A percentile compares a stretch with the other conserved stretches of the same genome.
These are phyloP conservation scores for Pogonognathellus flavescens DNA, from an alignment of 1,140 invertebrate genomes.

Conservation along the genomic window DNA sequence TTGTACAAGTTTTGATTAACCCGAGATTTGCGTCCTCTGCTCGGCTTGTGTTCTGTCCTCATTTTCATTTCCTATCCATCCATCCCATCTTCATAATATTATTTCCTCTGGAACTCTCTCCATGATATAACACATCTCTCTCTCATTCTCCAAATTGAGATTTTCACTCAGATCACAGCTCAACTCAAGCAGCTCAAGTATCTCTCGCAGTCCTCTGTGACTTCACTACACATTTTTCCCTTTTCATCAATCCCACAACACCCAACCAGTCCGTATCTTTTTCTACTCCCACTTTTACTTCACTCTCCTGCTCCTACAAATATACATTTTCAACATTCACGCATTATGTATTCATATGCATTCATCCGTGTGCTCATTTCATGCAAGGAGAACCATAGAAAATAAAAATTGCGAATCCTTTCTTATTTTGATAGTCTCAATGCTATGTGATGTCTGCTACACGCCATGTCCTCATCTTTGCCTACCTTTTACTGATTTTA, in stretches of 20 bases:
- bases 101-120: too few species aligned
- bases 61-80: conserved; percentile 21
- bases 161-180: conserved; percentile 24
- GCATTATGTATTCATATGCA: neutral
- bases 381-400: neutral
- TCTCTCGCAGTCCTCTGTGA: neutral
- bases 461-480: too few species aligned
- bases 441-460: too few species aligned
- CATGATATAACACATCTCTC: neutral
- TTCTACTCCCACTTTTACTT: neutral
- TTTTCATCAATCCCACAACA: neutral
- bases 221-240: neutral
- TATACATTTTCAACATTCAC: neutral
- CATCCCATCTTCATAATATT: neutral
- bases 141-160: conserved; percentile 23
- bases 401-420: too few species aligned
- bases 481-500: too few species aligned
- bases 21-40: conserved; percentile 31
- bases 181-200: neutral
- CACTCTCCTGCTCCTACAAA: neutral
- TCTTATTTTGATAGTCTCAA: too few species aligned
- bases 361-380: conserved; percentile 21
- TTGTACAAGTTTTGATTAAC: conserved; percentile 43
- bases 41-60: conserved; percentile 3
- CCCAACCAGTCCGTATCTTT: neutral